Percentiles rank a stretch among this genome's conserved stretches.
Conservation (phyloP, 1,140 invertebrate species). For the Dendrolimus punctatus region DNA sequence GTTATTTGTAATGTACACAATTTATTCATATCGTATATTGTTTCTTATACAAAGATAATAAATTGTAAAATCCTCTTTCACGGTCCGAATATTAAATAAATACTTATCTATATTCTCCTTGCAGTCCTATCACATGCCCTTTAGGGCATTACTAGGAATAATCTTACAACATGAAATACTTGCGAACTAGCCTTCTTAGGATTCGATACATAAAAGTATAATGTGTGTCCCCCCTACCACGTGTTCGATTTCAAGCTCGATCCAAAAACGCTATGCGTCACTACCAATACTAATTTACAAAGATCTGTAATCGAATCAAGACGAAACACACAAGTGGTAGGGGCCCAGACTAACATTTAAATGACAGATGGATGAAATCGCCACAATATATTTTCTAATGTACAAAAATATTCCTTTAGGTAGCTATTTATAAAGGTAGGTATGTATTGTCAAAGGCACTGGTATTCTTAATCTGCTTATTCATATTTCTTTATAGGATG, state of each 20-base stretch:
- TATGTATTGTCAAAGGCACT: slow-evolving; percentile 69
- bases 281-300: slow-evolving; percentile 1
- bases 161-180: slow-evolving; percentile 55
- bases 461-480: slow-evolving; percentile 56
- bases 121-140: slow-evolving; percentile 64
- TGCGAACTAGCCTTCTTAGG: slow-evolving; percentile 46
- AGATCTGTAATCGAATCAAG: slow-evolving; percentile 17
- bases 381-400: slow-evolving; percentile 45
- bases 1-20: slow-evolving; percentile 67
- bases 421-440: slow-evolving; percentile 58
- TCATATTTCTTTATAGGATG: slow-evolving; percentile 32
- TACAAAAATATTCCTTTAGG: slow-evolving; percentile 66
- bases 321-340: slow-evolving; percentile 12
- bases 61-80: slow-evolving; percentile 69
- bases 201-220: slow-evolving; percentile 23
- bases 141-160: slow-evolving; percentile 50
- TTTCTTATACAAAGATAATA: slow-evolving; percentile 71
- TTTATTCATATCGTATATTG: slow-evolving; percentile 69
- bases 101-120: slow-evolving; percentile 55
- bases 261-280: slow-evolving; percentile 6
- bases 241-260: slow-evolving; percentile 7
- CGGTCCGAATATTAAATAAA: slow-evolving; percentile 69
- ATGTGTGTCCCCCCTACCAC: slow-evolving; percentile 25
- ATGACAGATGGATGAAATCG: slow-evolving; percentile 36
- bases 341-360: slow-evolving; percentile 19